Evolutionary conservation across 92 coral and sea anemone genomes (phyloP).

Genomic region (Zoanthus solanderi): DNA sequence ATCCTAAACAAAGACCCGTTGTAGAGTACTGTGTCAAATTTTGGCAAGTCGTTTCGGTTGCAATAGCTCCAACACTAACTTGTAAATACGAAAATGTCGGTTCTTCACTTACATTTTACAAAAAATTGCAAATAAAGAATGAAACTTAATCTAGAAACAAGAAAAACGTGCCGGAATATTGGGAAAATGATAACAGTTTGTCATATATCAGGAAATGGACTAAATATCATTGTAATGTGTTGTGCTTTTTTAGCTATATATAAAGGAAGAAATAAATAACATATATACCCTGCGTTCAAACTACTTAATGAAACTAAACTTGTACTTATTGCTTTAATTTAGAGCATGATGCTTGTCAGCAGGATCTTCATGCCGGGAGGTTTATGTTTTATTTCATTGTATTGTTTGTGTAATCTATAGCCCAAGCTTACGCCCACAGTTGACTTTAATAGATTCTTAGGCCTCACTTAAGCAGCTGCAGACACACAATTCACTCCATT

Average conservation of each 20-base stretch:
- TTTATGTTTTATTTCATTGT: background rate
- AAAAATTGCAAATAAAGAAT: background rate
- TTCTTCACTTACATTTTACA: background rate
- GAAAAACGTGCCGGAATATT: background rate
- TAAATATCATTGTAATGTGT: background rate
- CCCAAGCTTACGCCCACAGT: too few relatives aligned
- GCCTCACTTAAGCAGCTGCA: too few relatives aligned
- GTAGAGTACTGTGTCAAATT: too few relatives aligned
- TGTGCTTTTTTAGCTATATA: background rate
- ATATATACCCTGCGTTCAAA: background rate
- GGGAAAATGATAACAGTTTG: background rate
- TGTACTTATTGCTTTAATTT: background rate
- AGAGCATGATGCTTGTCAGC: background rate
- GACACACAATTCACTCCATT: too few relatives aligned
- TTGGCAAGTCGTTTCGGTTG: too few relatives aligned
- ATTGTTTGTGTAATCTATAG: background rate
- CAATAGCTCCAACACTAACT: too few relatives aligned
- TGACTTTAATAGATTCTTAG: too few relatives aligned
- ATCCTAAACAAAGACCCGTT: too few relatives aligned
- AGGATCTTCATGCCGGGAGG: too few relatives aligned
- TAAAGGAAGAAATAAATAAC: background rate
- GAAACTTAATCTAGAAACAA: background rate
- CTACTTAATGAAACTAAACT: background rate
- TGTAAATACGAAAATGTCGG: too few relatives aligned
- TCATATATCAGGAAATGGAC: background rate